These are phyloP conservation scores for Ormyrus thymus DNA, from an alignment of 2,888 invertebrate species.

Conservation along the genomic window DNA sequence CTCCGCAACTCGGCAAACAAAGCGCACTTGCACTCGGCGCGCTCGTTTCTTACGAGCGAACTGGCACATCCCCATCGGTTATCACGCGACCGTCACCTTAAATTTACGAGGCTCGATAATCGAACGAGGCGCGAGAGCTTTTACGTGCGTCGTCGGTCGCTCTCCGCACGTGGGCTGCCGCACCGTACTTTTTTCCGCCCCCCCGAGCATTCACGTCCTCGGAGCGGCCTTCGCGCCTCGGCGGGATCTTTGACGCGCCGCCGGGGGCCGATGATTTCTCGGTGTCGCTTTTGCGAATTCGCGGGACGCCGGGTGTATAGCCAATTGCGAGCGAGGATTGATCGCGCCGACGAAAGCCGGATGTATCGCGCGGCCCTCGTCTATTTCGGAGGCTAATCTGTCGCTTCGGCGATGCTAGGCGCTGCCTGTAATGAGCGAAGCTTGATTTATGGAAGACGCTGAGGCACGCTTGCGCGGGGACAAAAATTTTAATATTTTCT, in stretches of 20 bases:
- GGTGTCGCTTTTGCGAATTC: slow-evolving; percentile 27
- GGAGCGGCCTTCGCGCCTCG: slow-evolving; percentile 25
- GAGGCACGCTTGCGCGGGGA: too few relatives aligned
- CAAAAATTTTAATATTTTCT: too few relatives aligned
- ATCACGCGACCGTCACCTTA: background rate
- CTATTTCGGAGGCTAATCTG: too few relatives aligned
- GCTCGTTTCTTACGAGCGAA: too few relatives aligned
- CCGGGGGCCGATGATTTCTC: slow-evolving; percentile 33
- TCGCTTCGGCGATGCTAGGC: too few relatives aligned
- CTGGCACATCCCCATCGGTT: too few relatives aligned
- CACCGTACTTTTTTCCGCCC: slow-evolving; percentile 38
- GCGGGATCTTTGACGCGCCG: slow-evolving; percentile 21
- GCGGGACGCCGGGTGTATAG: background rate
- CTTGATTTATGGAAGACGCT: too few relatives aligned
- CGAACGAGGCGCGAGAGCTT: slow-evolving; percentile 32
- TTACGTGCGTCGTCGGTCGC: slow-evolving; percentile 29
- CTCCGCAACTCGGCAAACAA: too few relatives aligned
- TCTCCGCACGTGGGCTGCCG: slow-evolving; percentile 35
- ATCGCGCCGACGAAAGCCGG: slow-evolving; percentile 10
- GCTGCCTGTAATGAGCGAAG: too few relatives aligned
- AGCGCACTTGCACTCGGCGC: too few relatives aligned
- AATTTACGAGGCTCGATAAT: slow-evolving; percentile 28
- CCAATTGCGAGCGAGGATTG: background rate
- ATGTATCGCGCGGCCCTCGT: too few relatives aligned
- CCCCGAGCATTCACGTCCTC: slow-evolving; percentile 18